Conservation (phyloP, 2,797 vertebrate species). For the Kryptolebias ocellatus region DNA sequence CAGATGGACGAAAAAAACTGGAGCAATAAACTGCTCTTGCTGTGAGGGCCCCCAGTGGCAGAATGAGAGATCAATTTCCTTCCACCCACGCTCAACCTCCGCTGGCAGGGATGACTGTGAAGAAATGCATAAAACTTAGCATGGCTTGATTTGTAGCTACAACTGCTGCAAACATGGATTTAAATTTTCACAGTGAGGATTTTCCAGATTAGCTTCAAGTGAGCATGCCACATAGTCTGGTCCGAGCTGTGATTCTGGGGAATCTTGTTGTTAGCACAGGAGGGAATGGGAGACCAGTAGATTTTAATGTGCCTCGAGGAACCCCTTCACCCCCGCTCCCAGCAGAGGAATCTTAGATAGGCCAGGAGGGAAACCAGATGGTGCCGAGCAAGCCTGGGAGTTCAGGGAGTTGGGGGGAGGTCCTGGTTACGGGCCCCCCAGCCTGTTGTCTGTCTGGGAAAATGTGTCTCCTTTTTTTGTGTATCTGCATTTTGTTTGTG, state of each 20-base stretch:
- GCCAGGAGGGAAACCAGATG: conserved; percentile 82
- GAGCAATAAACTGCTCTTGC: conserved; percentile 46
- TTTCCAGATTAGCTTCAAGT: conserved; percentile 24
- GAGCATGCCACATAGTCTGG: conserved; percentile 31
- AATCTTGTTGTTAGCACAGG: conserved; percentile 40
- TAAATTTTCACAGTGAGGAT: neutral
- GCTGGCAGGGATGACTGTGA: conserved; percentile 47
- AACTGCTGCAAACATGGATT: conserved; percentile 30
- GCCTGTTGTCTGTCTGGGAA: conserved; percentile 70
- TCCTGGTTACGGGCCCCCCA: conserved; percentile 49
- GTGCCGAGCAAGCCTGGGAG: conserved; percentile 69
- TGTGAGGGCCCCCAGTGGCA: conserved; percentile 49
- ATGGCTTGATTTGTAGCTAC: conserved; percentile 8
- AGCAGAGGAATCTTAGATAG: conserved; percentile 68
- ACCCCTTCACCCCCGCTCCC: conserved; percentile 34
- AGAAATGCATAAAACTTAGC: conserved; percentile 36
- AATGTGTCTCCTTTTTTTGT: conserved; percentile 36
- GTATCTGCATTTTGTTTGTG: conserved; percentile 25
- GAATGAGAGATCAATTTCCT: conserved; percentile 56
- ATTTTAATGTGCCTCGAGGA: conserved; percentile 46
- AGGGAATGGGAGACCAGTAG: conserved; percentile 20
- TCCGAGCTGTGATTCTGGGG: conserved; percentile 31
- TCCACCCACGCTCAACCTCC: conserved; percentile 55
- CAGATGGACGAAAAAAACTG: conserved; percentile 41
- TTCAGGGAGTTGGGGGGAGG: conserved; percentile 68